Base-by-base conservation (phyloP, 2,113 vertebrate genomes). In the Tachysurus vachellii region DNA sequence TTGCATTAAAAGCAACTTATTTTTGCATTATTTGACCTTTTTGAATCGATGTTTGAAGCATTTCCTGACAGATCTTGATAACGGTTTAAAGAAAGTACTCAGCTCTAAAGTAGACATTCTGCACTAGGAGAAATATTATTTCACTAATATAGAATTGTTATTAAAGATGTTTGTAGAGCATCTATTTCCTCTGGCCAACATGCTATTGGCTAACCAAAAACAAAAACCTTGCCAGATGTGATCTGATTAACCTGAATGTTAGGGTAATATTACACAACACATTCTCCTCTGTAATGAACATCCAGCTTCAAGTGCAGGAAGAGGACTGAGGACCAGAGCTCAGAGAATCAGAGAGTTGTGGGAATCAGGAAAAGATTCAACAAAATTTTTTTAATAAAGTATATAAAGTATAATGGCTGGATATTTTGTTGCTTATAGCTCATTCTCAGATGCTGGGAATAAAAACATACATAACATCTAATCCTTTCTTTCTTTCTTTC, bases 81-180 rank as follows among this genome's bases (percentile, higher is more conserved):
- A 13, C 6, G 26, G 44, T 26, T 75, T 75, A 42, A 70, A 70
- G 36, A 31, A 70, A 5, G 19, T 50, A 12, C 31, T 42, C 19
- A 68, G n/a, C 12, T 21, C 26, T 26, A 28, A 31, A 47, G n/a
- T 80, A 28, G 26, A 8, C n/a, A 19, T 61, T 23, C 44, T 16
- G 42, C 13, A 26, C 57, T 7, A 8, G 21, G 13, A 75, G 80
- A 11, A 28, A 54, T 83, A 76, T 57, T 14, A 31, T 50, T 47
- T 53, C 42, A 68, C 50, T 13, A 87, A 81, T 86, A 36, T 36
- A 36, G 36, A 36, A 36, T 1, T 36, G 2, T 92, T 91, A 85
- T 90, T 83, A 86, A 88, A 36, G 88, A 88, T 86, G 56, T 70
- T 71, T 26, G 77, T 59, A n/a, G 44, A 54, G 14, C 64, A 80